Evolutionary conservation across 2,797 vertebrate genomes (phyloP).

Genomic region (Galago senegalensis): DNA sequence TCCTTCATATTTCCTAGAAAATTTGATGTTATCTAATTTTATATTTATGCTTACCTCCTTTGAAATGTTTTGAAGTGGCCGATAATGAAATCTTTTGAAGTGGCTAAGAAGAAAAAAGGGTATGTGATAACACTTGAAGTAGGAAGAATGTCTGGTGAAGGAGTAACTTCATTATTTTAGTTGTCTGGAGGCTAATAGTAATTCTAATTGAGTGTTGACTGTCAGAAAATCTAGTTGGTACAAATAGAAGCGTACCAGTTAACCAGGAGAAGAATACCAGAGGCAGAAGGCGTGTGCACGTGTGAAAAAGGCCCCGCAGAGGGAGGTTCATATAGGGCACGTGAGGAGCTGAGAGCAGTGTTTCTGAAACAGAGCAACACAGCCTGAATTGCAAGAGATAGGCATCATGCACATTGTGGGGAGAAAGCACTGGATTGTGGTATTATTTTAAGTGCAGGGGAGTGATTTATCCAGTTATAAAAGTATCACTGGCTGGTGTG

Average conservation of each 20-base stretch:
- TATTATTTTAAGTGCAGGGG: background rate
- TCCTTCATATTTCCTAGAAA: background rate
- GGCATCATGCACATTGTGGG: background rate
- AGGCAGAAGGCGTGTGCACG: background rate
- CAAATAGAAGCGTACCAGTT: background rate
- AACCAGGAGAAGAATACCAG: background rate
- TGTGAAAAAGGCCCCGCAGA: background rate
- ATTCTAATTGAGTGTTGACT: background rate
- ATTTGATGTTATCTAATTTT: background rate
- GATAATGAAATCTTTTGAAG: conserved; percentile 28
- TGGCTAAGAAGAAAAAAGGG: background rate
- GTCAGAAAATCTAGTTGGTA: background rate
- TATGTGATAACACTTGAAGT: background rate
- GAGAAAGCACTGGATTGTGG: background rate
- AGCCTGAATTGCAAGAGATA: background rate
- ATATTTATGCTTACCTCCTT: background rate
- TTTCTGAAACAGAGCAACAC: background rate
- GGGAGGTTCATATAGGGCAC: background rate
- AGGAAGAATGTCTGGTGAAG: background rate
- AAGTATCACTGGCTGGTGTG: background rate
- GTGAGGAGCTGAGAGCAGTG: background rate
- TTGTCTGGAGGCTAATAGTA: background rate
- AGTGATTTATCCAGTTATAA: background rate
- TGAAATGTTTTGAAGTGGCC: conserved; percentile 15
- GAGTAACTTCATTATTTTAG: background rate